Conservation (phyloP, 2,797 vertebrate genomes). For the Coreius guichenoti region DNA sequence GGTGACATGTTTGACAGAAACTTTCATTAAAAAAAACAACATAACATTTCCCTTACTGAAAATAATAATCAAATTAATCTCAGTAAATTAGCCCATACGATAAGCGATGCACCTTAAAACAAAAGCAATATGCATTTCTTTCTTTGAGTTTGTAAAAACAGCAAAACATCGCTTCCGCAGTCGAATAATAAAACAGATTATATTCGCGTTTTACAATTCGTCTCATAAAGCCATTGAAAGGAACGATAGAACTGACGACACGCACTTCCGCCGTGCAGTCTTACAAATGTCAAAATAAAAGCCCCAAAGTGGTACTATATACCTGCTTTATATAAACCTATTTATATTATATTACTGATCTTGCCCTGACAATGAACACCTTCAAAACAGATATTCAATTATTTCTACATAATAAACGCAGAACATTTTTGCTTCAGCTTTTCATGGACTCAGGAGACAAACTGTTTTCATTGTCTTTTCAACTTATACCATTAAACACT, state of each 20-base stretch:
- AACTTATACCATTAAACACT: background rate
- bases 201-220: background rate
- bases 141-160: background rate
- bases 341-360: background rate
- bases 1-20: constrained; percentile 41
- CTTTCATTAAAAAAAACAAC: background rate
- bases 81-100: background rate
- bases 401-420: background rate
- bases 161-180: background rate
- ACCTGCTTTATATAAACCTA: background rate
- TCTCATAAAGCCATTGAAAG: background rate
- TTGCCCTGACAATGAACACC: background rate
- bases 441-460: background rate
- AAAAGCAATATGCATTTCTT: background rate
- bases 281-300: constrained; percentile 28
- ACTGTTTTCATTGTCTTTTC: background rate
- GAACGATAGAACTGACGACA: background rate
- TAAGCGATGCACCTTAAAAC: background rate
- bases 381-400: background rate
- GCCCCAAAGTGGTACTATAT: background rate
- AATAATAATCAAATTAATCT: background rate
- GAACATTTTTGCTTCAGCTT: background rate
- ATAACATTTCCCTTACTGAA: background rate
- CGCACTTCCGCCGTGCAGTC: constrained; percentile 8
- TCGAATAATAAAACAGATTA: background rate